Conservation (phyloP, 1,140 invertebrate species). For the Cherax destructor region DNA sequence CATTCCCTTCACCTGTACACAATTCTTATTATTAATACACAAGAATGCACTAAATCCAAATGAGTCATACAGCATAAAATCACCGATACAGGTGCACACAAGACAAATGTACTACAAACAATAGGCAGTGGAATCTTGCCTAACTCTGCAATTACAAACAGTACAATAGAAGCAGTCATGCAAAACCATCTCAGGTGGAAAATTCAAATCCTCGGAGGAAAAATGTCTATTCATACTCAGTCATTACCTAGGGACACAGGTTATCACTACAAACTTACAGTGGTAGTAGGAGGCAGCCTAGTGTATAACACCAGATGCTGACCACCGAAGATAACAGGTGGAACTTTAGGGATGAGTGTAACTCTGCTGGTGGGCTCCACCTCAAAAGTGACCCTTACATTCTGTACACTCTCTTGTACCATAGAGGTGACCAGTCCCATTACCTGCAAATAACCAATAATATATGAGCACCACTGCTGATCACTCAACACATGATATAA, state of each 20-base stretch:
- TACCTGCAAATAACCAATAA: conserved; percentile 27
- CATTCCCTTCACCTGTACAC: conserved; percentile 28
- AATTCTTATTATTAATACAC: neutral
- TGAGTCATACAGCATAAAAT: no score
- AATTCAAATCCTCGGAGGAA: no score
- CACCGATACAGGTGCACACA: neutral
- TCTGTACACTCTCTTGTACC: conserved; percentile 56
- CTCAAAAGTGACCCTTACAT: conserved; percentile 49
- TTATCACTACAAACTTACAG: neutral
- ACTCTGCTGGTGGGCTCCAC: conserved; percentile 43
- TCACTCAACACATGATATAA: no score
- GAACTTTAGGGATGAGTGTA: conserved; percentile 40
- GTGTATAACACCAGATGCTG: conserved; percentile 56
- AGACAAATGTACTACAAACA: no score
- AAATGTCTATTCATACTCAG: no score
- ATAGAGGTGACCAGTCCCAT: conserved; percentile 65
- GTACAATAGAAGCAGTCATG: no score
- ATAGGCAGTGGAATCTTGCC: no score
- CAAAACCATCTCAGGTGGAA: no score
- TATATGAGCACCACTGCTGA: no score
- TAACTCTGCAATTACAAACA: no score
- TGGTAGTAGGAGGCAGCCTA: conserved; percentile 16
- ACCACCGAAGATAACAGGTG: conserved; percentile 53
- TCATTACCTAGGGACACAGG: no score
- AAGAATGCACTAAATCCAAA: no score